Evolutionary conservation across 2,888 invertebrate genomes (phyloP), one percentile per base, ranked within the genome.

Genomic region (Chaetogeoica ovagalla): DNA sequence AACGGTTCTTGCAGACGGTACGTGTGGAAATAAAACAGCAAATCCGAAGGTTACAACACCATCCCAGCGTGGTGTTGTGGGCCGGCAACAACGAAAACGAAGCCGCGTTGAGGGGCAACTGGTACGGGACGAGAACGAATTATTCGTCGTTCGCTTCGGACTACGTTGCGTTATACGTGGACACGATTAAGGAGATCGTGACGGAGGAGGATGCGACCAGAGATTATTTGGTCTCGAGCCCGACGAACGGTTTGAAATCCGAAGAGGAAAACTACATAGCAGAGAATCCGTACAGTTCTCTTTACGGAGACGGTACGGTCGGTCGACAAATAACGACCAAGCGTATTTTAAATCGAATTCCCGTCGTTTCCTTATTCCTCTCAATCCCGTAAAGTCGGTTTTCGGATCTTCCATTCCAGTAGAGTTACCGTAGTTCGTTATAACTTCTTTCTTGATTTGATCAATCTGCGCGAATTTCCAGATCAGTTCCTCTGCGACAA

Each of bases 1-100:
- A 87, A 0, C 88, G 89, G 1, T 98, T 94, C 87, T 87, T 98
- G 39, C 85, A 90, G 6, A 91, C 90, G 4, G 95, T 97, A 0
- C 86, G 87, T 70, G 86, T 87, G 9, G 98, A 99, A 89, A 89
- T 96, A 55, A 88, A 88, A 37, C 93, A 96, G 85, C 95, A 95
- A 87, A 91, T 95, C 1, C 88, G 91, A 81, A 90, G 95, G 71
- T 88, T 99, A 15, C 93, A 94, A 83, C 90, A 92, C 85, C 97
- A 98, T 86, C 90, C 98, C 0, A 94, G 94, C 72, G 90, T 98
- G 60, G 91, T 93, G 0, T 84, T 97, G 0, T 97, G 95, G 92
- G 94, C 96, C n/a, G 96, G 93, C 7, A 98, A 98, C 86, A 98
- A 98, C 86, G 98, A 98, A 87, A 98, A 98, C 85, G 98, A 98